Percentiles rank a stretch among this genome's conserved stretches.
Evolutionary conservation across 2,113 vertebrate genomes (phyloP).

Genomic region (Myotis yumanensis): DNA sequence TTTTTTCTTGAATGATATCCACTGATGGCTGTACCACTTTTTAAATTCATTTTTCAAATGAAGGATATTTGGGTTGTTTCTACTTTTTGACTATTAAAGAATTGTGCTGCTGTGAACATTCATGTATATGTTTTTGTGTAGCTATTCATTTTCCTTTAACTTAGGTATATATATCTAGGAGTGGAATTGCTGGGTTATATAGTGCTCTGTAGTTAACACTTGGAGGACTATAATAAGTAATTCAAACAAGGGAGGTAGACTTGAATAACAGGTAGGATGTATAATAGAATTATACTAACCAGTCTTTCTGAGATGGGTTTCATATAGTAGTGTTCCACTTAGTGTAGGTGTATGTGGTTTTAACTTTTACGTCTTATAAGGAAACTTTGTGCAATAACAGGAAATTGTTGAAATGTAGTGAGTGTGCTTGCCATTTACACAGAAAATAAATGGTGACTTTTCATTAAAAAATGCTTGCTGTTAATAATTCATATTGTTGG

Average conservation of each 20-base stretch:
- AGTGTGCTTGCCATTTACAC: constrained; percentile 46
- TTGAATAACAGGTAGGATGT: neutral
- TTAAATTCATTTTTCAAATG: neutral
- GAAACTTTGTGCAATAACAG: constrained; percentile 64
- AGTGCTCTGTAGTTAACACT: neutral
- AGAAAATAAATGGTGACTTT: constrained; percentile 50
- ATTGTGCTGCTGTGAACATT: neutral
- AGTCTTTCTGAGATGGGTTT: constrained; percentile 55
- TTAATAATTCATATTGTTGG: constrained; percentile 41
- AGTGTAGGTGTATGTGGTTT: constrained; percentile 33
- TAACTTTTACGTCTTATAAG: constrained; percentile 35
- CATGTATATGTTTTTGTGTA: neutral
- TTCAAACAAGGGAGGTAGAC: neutral
- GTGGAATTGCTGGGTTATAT: neutral
- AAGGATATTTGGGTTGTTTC: neutral
- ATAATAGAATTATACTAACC: neutral
- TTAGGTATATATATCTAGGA: neutral
- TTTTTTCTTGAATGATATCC: neutral
- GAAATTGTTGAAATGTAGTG: constrained; percentile 63
- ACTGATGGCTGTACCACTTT: neutral
- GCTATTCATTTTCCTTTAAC: neutral
- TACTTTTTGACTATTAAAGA: neutral
- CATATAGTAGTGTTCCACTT: neutral
- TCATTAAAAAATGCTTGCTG: constrained; percentile 50
- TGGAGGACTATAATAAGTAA: neutral